Conservation (phyloP, 2,888 invertebrate species). For the Hemithea aestivaria region DNA sequence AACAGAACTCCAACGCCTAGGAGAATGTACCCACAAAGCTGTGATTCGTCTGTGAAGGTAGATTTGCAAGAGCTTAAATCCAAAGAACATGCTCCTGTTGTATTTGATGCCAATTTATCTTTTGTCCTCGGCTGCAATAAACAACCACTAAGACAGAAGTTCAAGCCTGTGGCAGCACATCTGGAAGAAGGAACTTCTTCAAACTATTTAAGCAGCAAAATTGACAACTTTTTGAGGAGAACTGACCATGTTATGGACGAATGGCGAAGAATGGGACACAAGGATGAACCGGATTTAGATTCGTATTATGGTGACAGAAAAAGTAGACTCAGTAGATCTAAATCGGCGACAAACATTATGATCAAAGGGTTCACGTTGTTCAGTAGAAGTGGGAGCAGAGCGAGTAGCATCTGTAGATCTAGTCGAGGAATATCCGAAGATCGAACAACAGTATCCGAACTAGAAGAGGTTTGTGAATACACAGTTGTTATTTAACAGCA, state of each 20-base stretch:
- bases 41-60: conserved; percentile 62
- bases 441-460: conserved; percentile 81
- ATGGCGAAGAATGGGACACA: conserved; percentile 86
- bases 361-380: conserved; percentile 89
- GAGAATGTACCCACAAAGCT: conserved; percentile 83
- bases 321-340: conserved; percentile 79
- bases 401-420: conserved; percentile 74
- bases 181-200: conserved; percentile 88
- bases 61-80: conserved; percentile 80
- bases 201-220: conserved; percentile 85
- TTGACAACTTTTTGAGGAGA: conserved; percentile 87
- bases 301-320: conserved; percentile 51
- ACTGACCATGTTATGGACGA: conserved; percentile 95
- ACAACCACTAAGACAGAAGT: conserved; percentile 83
- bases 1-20: conserved; percentile 79
- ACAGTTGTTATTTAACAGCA: conserved; percentile 8
- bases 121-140: conserved; percentile 87
- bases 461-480: conserved; percentile 80
- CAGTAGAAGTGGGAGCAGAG: conserved; percentile 74
- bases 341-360: conserved; percentile 89
- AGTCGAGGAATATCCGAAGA: conserved; percentile 81
- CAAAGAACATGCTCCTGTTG: conserved; percentile 87
- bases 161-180: conserved; percentile 87
- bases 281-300: conserved; percentile 66
- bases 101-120: conserved; percentile 89